phyloP scores from a whole-genome alignment of 1,140 invertebrate species.

The Notospermus geniculatus region DNA sequence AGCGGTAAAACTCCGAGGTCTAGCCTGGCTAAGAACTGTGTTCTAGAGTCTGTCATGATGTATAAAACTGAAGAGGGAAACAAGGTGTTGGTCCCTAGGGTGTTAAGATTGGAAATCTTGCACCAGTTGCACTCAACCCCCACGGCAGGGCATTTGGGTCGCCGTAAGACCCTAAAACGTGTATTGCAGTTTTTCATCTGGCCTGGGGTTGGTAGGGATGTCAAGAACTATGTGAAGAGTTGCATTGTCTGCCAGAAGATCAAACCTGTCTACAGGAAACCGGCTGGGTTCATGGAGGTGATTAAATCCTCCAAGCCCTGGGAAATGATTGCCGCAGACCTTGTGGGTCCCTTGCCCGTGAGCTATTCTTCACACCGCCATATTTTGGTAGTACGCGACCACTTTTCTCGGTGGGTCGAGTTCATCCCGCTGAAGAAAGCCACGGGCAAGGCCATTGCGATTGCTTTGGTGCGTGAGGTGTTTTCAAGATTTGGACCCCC shows the following conservation, averaged over 20 bases:
- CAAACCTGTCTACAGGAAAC: too few species aligned
- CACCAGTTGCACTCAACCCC: background rate
- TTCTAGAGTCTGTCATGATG: background rate
- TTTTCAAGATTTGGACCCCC: constrained; percentile 21
- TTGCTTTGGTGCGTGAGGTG: constrained; percentile 19
- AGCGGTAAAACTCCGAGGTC: background rate
- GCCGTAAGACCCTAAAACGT: background rate
- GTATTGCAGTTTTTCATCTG: background rate
- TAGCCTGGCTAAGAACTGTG: background rate
- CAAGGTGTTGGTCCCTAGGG: background rate
- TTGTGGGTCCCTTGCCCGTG: constrained; percentile 13
- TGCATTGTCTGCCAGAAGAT: background rate
- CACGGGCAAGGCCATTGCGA: constrained; percentile 19
- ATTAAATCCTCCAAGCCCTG: too few species aligned
- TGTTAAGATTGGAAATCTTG: background rate
- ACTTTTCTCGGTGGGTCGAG: constrained; percentile 21
- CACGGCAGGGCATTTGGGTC: background rate
- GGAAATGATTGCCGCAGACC: constrained; percentile 15
- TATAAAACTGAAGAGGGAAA: background rate
- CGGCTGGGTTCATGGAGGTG: too few species aligned
- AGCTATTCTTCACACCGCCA: constrained; percentile 13
- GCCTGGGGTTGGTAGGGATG: background rate
- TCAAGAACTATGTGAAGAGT: background rate
- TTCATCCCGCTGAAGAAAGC: constrained; percentile 14
- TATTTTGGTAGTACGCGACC: constrained; percentile 15